These are phyloP conservation scores for Caenorhabditis angaria DNA, from an alignment of 2,888 invertebrate species.

Conservation along the genomic window DNA sequence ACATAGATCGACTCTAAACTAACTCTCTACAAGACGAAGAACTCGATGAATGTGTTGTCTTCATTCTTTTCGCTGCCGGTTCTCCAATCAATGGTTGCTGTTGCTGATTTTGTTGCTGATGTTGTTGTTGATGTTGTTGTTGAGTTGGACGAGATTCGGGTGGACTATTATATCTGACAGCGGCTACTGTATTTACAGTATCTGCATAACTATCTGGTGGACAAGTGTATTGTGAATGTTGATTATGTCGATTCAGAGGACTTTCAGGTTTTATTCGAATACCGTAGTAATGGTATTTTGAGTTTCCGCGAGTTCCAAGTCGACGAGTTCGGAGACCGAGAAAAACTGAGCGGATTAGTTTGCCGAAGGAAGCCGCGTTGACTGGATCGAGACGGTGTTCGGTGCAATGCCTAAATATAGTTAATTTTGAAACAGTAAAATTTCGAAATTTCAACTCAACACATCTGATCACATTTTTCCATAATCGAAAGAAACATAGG, in stretches of 20 bases:
- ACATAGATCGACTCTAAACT: slow-evolving; percentile 9
- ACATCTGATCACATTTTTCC: no score
- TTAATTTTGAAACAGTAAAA: neutral
- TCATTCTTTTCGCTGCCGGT: slow-evolving; percentile 8
- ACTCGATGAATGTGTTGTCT: slow-evolving; percentile 23
- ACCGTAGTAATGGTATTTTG: slow-evolving; percentile 95
- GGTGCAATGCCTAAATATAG: slow-evolving; percentile 79
- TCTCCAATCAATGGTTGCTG: neutral
- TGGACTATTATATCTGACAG: slow-evolving; percentile 13
- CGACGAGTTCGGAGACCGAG: slow-evolving; percentile 91
- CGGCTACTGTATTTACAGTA: slow-evolving; percentile 29
- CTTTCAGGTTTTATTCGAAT: slow-evolving; percentile 78
- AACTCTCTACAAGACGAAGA: slow-evolving; percentile 36
- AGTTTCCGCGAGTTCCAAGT: slow-evolving; percentile 82
- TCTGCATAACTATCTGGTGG: slow-evolving; percentile 22
- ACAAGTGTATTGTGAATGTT: neutral
- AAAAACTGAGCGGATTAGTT: slow-evolving; percentile 96
- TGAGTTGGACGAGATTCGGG: neutral
- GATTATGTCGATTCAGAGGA: slow-evolving; percentile 9
- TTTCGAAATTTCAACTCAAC: neutral
- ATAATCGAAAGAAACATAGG: no score
- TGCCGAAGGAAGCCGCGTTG: slow-evolving; percentile 98
- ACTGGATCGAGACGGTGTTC: slow-evolving; percentile 93
- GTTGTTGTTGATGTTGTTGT: neutral
- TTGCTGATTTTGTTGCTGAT: neutral